These are phyloP conservation scores for Steatocranus sp. DNA, from an alignment of 2,797 vertebrate genomes.

Conservation along the genomic window DNA sequence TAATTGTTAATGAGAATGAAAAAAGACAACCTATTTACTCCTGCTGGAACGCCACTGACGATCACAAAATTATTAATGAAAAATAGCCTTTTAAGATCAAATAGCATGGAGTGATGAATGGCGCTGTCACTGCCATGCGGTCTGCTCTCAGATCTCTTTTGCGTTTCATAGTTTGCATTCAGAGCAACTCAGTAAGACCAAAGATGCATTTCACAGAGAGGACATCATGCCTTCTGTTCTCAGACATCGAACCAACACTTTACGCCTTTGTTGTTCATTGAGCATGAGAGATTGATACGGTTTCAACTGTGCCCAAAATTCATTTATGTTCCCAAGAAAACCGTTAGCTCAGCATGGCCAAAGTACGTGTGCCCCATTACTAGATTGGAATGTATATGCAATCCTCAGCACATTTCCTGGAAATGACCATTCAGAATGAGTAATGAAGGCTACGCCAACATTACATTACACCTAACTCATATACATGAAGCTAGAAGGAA, in stretches of 20 bases:
- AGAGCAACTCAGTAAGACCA: slow-evolving; percentile 3
- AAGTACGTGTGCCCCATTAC: slow-evolving; percentile 43
- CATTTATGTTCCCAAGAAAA: slow-evolving; percentile 50
- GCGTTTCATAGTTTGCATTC: slow-evolving; percentile 31
- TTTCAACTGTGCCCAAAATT: slow-evolving; percentile 39
- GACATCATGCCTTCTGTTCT: slow-evolving; percentile 11
- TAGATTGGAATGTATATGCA: slow-evolving; percentile 51
- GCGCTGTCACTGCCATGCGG: slow-evolving; percentile 24
- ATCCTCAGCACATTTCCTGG: slow-evolving; percentile 62
- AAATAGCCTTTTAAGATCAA: slow-evolving; percentile 57
- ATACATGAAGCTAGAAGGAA: slow-evolving; percentile 26
- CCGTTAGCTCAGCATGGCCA: slow-evolving; percentile 49
- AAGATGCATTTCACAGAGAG: slow-evolving; percentile 9
- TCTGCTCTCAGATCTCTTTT: slow-evolving; percentile 25
- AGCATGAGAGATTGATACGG: slow-evolving; percentile 45
- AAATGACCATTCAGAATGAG: slow-evolving; percentile 70
- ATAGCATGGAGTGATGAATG: slow-evolving; percentile 52
- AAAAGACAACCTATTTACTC: background rate
- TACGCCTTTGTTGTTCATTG: slow-evolving; percentile 7
- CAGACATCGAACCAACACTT: slow-evolving; percentile 5
- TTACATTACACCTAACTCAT: slow-evolving; percentile 56
- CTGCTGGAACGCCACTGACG: background rate
- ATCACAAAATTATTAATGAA: slow-evolving; percentile 53
- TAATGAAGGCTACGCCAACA: slow-evolving; percentile 53
- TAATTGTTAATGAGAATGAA: background rate